phyloP scores from a whole-genome alignment of 2,113 vertebrate species.

The Uropsilus gracilis region DNA sequence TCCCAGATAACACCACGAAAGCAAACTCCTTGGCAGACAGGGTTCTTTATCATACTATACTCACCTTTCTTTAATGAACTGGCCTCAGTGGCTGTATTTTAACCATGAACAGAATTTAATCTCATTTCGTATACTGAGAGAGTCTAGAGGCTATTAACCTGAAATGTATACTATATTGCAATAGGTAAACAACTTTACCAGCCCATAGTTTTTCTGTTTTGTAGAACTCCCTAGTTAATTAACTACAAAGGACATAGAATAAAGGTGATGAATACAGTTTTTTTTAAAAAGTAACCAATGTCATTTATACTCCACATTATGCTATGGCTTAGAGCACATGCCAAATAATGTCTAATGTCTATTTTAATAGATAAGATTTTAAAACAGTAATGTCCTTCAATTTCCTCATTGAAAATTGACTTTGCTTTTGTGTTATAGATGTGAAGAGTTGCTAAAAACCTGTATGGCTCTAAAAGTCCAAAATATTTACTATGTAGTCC shows the following conservation, averaged over 20 bases:
- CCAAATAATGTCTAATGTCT: background rate
- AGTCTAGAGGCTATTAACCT: slow-evolving; percentile 68
- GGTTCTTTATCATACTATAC: slow-evolving; percentile 71
- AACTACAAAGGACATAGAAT: slow-evolving; percentile 9
- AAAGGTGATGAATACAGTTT: background rate
- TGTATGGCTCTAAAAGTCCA: background rate
- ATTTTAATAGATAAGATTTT: slow-evolving; percentile 32
- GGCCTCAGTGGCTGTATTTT: slow-evolving; percentile 64
- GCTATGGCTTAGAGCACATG: background rate
- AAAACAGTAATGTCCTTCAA: background rate
- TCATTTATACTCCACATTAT: background rate
- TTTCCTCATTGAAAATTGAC: background rate
- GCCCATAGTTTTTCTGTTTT: background rate
- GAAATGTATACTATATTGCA: background rate
- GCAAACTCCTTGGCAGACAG: slow-evolving; percentile 79
- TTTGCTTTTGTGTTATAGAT: background rate
- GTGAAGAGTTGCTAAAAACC: background rate
- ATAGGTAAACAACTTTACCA: background rate
- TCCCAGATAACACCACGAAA: slow-evolving; percentile 58
- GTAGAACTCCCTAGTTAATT: background rate
- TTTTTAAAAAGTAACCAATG: background rate
- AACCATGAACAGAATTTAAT: slow-evolving; percentile 72
- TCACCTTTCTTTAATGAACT: slow-evolving; percentile 77
- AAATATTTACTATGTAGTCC: background rate
- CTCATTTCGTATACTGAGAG: slow-evolving; percentile 78